Percentiles rank a stretch among this genome's conserved stretches.
Evolutionary conservation across 2,113 vertebrate genomes (phyloP).

Genomic region (Lynx canadensis): DNA sequence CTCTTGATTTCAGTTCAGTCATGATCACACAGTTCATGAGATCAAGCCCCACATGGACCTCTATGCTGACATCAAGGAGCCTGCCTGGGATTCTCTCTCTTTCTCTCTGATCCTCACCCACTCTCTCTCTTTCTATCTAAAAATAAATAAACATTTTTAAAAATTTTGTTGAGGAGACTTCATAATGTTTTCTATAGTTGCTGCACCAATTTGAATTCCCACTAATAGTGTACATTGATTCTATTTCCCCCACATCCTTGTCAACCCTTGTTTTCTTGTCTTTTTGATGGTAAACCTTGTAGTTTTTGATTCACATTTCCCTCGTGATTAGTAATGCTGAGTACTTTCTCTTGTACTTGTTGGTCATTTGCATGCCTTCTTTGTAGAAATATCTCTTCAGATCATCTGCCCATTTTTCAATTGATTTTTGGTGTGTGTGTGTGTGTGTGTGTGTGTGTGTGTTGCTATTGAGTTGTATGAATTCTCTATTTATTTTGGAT

Average conservation of each 20-base stretch:
- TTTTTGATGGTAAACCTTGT: not conserved
- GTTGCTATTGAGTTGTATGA: not conserved
- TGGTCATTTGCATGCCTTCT: not conserved
- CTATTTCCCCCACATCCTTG: not conserved
- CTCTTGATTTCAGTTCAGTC: too few relatives aligned
- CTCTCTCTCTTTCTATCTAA: too few relatives aligned
- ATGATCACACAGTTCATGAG: too few relatives aligned
- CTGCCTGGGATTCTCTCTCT: too few relatives aligned
- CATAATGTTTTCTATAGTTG: not conserved
- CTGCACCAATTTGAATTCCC: not conserved
- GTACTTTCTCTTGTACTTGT: not conserved
- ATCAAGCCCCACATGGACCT: too few relatives aligned
- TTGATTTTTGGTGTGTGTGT: not conserved
- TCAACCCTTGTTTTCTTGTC: not conserved
- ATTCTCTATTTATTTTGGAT: not conserved
- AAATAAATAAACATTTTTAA: too few relatives aligned
- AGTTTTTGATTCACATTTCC: not conserved
- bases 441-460: not conserved
- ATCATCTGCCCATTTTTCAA: not conserved
- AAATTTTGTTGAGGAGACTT: not conserved
- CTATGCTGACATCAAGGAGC: too few relatives aligned
- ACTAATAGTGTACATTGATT: not conserved
- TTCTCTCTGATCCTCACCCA: too few relatives aligned
- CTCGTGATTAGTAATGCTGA: not conserved
- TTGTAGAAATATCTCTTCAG: not conserved